Evolutionary conservation across 2,113 vertebrate genomes (phyloP), one percentile per base, ranked within the genome.

Genomic region (Ochotona curzoniae): DNA sequence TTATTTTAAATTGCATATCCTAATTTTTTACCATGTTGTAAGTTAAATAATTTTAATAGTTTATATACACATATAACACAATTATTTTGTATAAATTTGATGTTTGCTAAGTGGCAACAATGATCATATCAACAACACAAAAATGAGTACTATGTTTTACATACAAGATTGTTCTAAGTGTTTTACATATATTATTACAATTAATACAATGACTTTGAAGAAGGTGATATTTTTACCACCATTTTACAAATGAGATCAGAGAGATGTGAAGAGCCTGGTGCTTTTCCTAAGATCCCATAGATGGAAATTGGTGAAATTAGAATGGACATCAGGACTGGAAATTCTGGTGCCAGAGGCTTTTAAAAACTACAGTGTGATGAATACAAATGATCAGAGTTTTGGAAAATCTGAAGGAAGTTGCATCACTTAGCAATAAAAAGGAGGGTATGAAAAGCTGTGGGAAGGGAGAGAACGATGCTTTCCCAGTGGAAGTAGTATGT

Each of bases 211-310:
- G 38, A 12, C 17, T 74, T 80, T 80, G 13, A 85, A 63, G 63
- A 51, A 75, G 2, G 15, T 70, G 21, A 8, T 54, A 11, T 57
- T 51, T 32, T 70, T 74, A 60, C 57, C 28, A 14, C 5, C 18
- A 35, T 71, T 84, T 95, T 94, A 91, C 21, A 89, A 71, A 78
- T 30, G 35, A 54, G 61, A 82, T 61, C 93, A 93, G 28, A 94
- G 28, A 87, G 26, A 1, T 32, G 51, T 12, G 21, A 76, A 89
- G 51, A 61, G 35, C 60, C 35, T 74, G 76, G 54, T 30, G 35
- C 54, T 11, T 89, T 32, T 47, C 49, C 49, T 25, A 28, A 23
- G 18, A 8, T 35, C 57, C 47, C 49, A 32, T 6, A 63, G 30
- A 28, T 76, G 14, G 11, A 18, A 57, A 47, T 12, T 10, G 1